phyloP scores from a whole-genome alignment of 2,113 vertebrate genomes.

The Pterocles orientalis region DNA sequence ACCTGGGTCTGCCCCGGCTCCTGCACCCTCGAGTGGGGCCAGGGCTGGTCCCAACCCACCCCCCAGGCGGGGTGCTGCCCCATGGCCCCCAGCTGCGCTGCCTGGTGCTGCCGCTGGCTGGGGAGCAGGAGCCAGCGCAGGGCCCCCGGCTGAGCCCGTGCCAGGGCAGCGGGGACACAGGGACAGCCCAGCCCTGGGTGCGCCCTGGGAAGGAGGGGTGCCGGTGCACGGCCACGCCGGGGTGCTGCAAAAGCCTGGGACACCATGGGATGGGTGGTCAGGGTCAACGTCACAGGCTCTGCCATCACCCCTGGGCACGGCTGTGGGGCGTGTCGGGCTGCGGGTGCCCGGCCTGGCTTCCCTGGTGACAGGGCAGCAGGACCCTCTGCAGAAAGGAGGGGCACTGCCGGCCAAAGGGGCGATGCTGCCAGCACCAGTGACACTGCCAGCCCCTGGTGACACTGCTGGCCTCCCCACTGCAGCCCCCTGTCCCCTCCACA shows the following conservation, averaged over 20 bases:
- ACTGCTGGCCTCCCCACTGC: not conserved
- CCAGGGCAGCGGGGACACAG: not conserved
- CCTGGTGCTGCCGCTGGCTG: not conserved
- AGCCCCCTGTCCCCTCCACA: too few species aligned
- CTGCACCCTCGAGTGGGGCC: not conserved
- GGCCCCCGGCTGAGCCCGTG: rapidly evolving
- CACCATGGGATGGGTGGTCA: rapidly evolving
- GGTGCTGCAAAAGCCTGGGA: not conserved
- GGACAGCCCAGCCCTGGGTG: rapidly evolving
- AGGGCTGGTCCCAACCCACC: too few species aligned
- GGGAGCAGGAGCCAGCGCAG: rapidly evolving
- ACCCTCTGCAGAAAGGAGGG: conserved; percentile 58
- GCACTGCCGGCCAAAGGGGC: not conserved
- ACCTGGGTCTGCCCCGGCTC: not conserved
- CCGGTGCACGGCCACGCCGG: rapidly evolving
- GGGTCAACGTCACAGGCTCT: rapidly evolving
- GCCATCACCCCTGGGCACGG: not conserved
- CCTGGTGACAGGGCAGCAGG: not conserved
- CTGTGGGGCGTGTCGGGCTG: not conserved
- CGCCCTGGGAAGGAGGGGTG: not conserved
- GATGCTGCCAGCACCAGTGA: not conserved
- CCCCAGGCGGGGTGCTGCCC: rapidly evolving
- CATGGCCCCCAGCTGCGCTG: not conserved
- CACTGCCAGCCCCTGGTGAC: not conserved
- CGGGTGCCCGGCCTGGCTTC: rapidly evolving